phyloP scores from a whole-genome alignment of 2,888 invertebrate genomes.

The Lasioglossum morio region DNA sequence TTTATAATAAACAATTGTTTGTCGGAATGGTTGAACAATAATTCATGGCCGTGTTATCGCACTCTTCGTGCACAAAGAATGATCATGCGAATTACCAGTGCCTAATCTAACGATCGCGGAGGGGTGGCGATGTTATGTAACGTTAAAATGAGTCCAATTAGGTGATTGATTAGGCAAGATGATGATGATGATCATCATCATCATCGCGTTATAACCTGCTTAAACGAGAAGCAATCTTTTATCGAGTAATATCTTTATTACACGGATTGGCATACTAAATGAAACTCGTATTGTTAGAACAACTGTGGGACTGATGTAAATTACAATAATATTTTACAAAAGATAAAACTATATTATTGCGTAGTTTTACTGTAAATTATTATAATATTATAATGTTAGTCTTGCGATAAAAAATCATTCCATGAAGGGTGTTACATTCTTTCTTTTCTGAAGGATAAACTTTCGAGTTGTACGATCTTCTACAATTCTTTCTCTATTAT shows the following conservation, averaged over 20 bases:
- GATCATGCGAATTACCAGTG: slow-evolving; percentile 28
- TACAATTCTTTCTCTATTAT: no score
- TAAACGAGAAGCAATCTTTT: neutral
- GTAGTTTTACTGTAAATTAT: no score
- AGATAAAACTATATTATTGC: no score
- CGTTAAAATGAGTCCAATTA: slow-evolving; percentile 28
- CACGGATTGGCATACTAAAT: neutral
- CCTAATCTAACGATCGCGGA: slow-evolving; percentile 42
- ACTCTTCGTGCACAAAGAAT: neutral
- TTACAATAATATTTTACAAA: no score
- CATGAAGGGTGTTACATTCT: neutral
- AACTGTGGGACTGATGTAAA: neutral
- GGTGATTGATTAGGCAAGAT: slow-evolving; percentile 20
- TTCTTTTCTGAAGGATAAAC: neutral
- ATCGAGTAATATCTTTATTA: neutral
- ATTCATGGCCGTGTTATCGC: neutral
- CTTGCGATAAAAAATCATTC: neutral
- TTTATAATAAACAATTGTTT: neutral
- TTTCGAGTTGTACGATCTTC: neutral
- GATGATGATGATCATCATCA: neutral
- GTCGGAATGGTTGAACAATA: neutral
- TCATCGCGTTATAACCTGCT: slow-evolving; percentile 6
- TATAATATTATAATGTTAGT: neutral
- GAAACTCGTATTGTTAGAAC: neutral
- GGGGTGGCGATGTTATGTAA: slow-evolving; percentile 45